Percentiles rank a stretch among this genome's conserved stretches.
These are phyloP conservation scores for Serilophus lunatus DNA, from an alignment of 2,113 vertebrate genomes.

Conservation along the genomic window DNA sequence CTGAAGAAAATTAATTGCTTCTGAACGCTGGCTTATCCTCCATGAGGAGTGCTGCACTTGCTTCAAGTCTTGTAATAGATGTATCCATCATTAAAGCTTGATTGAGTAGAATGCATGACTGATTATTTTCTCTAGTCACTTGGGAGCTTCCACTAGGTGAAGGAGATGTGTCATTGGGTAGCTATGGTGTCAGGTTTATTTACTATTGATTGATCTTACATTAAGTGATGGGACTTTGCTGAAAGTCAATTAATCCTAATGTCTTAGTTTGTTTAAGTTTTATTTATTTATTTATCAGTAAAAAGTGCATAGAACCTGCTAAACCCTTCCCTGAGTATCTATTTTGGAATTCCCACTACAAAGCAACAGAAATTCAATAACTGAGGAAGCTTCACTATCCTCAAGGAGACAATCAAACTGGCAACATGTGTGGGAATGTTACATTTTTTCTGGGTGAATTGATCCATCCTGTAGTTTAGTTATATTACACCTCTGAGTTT, in stretches of 20 bases:
- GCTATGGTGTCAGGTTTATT: neutral
- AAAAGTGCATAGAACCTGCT: neutral
- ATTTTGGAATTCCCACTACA: neutral
- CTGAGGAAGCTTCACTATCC: neutral
- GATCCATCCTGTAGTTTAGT: neutral
- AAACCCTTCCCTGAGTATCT: neutral
- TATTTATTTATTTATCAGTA: neutral
- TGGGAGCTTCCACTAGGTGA: neutral
- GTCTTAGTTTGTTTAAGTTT: neutral
- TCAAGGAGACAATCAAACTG: neutral
- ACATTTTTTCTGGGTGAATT: neutral
- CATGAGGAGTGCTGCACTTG: neutral
- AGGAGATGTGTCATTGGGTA: neutral
- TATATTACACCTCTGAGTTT: neutral
- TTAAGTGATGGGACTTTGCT: neutral
- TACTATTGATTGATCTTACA: neutral
- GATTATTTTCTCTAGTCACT: neutral
- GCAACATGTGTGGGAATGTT: neutral
- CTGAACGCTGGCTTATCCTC: neutral
- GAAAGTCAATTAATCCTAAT: neutral
- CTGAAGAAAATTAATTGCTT: conserved; percentile 17
- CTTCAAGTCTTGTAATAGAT: neutral
- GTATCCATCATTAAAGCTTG: neutral
- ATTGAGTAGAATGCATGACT: neutral
- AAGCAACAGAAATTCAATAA: neutral